Conservation (phyloP, 2,888 invertebrate genomes). For the Heliothis peltigera region DNA sequence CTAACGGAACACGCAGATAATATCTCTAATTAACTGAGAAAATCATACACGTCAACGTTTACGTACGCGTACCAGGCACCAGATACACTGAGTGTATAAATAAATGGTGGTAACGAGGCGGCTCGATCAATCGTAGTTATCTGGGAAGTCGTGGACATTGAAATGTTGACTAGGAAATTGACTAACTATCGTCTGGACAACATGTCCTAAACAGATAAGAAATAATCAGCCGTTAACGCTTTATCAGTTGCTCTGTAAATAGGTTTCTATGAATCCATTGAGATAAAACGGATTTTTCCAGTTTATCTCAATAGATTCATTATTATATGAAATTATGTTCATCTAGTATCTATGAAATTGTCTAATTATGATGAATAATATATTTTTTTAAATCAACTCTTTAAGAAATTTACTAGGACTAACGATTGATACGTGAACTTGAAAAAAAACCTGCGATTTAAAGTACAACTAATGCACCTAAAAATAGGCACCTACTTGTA, state of each 20-base stretch:
- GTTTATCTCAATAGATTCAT: too few species aligned
- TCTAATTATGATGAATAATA: too few species aligned
- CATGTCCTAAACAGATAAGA: constrained; percentile 64
- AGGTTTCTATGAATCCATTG: constrained; percentile 48
- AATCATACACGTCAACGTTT: constrained; percentile 72
- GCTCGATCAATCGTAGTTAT: constrained; percentile 67
- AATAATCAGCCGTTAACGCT: constrained; percentile 62
- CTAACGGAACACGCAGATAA: constrained; percentile 81
- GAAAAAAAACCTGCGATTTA: too few species aligned
- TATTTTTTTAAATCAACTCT: too few species aligned
- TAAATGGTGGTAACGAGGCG: constrained; percentile 66
- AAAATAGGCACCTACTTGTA: too few species aligned
- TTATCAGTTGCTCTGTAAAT: constrained; percentile 51
- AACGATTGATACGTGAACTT: too few species aligned
- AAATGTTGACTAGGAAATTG: constrained; percentile 67
- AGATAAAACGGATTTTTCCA: constrained; percentile 39
- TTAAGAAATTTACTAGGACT: too few species aligned
- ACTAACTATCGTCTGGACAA: constrained; percentile 62
- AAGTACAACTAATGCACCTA: not conserved
- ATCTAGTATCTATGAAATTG: constrained; percentile 3
- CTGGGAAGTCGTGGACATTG: constrained; percentile 61
- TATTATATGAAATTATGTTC: constrained; percentile 14
- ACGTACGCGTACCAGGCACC: constrained; percentile 19
- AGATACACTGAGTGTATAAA: constrained; percentile 45
- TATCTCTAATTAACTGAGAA: constrained; percentile 80